These are phyloP conservation scores for Prorops nasuta DNA, from an alignment of 1,140 invertebrate species.

Conservation along the genomic window DNA sequence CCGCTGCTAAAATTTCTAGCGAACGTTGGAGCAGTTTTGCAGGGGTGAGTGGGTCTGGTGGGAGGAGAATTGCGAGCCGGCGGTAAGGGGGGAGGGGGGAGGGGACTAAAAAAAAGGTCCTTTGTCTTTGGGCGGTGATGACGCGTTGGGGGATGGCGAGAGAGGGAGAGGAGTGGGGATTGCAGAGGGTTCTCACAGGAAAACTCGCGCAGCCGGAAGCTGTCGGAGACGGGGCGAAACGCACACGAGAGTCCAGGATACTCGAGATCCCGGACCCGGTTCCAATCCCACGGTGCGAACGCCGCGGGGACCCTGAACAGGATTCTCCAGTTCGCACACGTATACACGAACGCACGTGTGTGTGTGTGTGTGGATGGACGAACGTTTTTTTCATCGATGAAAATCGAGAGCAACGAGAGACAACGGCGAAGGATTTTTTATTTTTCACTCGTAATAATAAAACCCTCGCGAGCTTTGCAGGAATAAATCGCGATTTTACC, in stretches of 20 bases:
- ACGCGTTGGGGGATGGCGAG: constrained; percentile 7
- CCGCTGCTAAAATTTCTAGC: no score
- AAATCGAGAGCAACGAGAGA: no score
- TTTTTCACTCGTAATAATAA: no score
- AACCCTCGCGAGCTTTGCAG: no score
- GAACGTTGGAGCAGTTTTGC: no score
- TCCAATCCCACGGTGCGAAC: constrained; percentile 51
- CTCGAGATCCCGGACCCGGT: constrained; percentile 27
- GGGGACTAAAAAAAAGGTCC: constrained; percentile 7
- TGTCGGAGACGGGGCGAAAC: constrained; percentile 1
- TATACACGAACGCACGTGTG: not conserved
- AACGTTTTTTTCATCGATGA: no score
- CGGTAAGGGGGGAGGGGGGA: not conserved
- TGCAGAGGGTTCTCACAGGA: constrained; percentile 39
- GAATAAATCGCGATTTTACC: no score
- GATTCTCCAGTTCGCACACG: constrained; percentile 34
- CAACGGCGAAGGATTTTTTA: no score
- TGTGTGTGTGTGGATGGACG: no score
- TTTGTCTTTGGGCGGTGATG: constrained; percentile 30
- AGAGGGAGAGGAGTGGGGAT: constrained; percentile 5
- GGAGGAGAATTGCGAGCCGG: not conserved
- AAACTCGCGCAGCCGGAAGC: constrained; percentile 27
- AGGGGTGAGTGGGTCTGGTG: not conserved
- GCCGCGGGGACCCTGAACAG: constrained; percentile 48
- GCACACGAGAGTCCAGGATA: constrained; percentile 10